Percentiles rank a stretch among this genome's conserved stretches.
Evolutionary conservation across 2,113 vertebrate species (phyloP).

Genomic region (Catagonus wagneri): DNA sequence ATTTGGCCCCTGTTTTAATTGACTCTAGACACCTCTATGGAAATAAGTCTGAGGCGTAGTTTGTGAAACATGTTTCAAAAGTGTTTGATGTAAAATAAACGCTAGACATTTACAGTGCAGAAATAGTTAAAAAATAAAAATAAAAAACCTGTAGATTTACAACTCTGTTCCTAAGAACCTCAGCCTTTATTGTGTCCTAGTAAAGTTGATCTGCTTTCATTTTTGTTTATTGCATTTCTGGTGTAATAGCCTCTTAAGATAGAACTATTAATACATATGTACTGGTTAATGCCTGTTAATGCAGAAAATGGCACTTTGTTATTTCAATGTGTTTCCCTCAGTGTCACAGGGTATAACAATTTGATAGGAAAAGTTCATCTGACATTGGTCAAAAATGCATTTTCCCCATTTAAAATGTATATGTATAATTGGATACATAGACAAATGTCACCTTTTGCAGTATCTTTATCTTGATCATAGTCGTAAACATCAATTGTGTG

Average conservation of each 20-base stretch:
- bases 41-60: constrained; percentile 85
- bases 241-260: constrained; percentile 83
- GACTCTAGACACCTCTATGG: constrained; percentile 82
- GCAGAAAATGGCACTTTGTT: constrained; percentile 81
- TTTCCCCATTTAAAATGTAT: constrained; percentile 65
- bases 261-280: constrained; percentile 80
- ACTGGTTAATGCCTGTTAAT: constrained; percentile 83
- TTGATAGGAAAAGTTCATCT: constrained; percentile 77
- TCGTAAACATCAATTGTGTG: constrained; percentile 70
- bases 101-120: constrained; percentile 86
- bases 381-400: constrained; percentile 64
- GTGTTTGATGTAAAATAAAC: constrained; percentile 88
- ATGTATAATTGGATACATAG: constrained; percentile 65
- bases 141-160: constrained; percentile 84
- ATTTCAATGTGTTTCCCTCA: constrained; percentile 77
- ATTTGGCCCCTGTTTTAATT: constrained; percentile 82
- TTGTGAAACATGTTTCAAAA: constrained; percentile 86
- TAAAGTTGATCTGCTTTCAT: constrained; percentile 80
- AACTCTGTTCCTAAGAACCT: constrained; percentile 83
- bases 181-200: constrained; percentile 85
- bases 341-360: constrained; percentile 70
- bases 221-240: constrained; percentile 84
- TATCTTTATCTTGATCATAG: constrained; percentile 65
- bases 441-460: constrained; percentile 61
- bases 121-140: constrained; percentile 79